phyloP scores from a whole-genome alignment of 2,797 vertebrate species.

The Menidia menidia region DNA sequence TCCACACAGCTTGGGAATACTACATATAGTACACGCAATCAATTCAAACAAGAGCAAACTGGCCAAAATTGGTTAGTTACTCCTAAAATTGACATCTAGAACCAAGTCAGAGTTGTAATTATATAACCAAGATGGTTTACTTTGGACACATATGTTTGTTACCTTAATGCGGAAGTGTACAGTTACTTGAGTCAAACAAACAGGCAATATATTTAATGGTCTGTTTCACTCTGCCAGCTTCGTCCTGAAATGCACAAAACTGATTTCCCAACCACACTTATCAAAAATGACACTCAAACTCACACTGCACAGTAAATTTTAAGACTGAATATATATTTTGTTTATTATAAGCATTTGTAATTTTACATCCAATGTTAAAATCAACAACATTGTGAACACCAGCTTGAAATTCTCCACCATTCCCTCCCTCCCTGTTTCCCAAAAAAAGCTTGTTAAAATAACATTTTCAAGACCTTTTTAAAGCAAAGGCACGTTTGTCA shows the following conservation, averaged over 20 bases:
- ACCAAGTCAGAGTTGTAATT: slow-evolving; percentile 67
- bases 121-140: slow-evolving; percentile 77
- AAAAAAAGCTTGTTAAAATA: slow-evolving; percentile 81
- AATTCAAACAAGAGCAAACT: slow-evolving; percentile 79
- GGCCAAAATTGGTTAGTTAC: slow-evolving; percentile 73
- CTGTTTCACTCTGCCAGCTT: slow-evolving; percentile 66
- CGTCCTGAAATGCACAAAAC: slow-evolving; percentile 71
- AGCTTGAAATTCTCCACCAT: slow-evolving; percentile 48
- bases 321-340: slow-evolving; percentile 86
- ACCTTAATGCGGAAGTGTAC: slow-evolving; percentile 74
- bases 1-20: slow-evolving; percentile 72
- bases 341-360: slow-evolving; percentile 86
- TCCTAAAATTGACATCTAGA: slow-evolving; percentile 74
- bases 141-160: slow-evolving; percentile 74
- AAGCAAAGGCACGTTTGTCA: slow-evolving; percentile 86
- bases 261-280: slow-evolving; percentile 76
- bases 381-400: slow-evolving; percentile 76
- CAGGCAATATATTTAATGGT: slow-evolving; percentile 73
- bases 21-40: slow-evolving; percentile 79
- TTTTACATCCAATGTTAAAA: slow-evolving; percentile 86
- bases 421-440: slow-evolving; percentile 41
- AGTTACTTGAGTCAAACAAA: slow-evolving; percentile 75
- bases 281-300: slow-evolving; percentile 81
- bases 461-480: slow-evolving; percentile 82
- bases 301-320: slow-evolving; percentile 81